Evolutionary conservation across 1,140 invertebrate genomes (phyloP).

Genomic region (Pogonognathellus flavescens): DNA sequence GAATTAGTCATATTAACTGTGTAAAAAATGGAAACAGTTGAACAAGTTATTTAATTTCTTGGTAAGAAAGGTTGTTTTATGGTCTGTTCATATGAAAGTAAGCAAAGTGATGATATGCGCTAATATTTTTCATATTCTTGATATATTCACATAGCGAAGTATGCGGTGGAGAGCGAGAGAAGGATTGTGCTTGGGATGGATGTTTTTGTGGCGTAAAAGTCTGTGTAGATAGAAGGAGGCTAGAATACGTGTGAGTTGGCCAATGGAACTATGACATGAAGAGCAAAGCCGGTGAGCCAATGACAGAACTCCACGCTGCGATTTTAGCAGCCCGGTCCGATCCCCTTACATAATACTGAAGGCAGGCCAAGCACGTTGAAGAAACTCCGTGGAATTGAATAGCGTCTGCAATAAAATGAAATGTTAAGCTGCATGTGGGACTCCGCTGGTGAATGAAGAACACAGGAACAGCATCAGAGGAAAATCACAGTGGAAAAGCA

Average conservation of each 20-base stretch:
- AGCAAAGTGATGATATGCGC: too few relatives aligned
- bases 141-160: too few relatives aligned
- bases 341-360: background rate
- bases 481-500: too few relatives aligned
- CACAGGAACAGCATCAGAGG: too few relatives aligned
- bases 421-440: background rate
- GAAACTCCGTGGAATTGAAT: background rate
- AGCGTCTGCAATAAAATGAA: background rate
- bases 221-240: slow-evolving; percentile 12
- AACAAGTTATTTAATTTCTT: too few relatives aligned
- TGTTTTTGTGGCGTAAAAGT: slow-evolving; percentile 1
- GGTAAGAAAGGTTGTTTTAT: too few relatives aligned
- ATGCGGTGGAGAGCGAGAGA: too few relatives aligned
- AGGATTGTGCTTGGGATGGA: background rate
- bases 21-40: too few relatives aligned
- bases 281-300: slow-evolving; percentile 24
- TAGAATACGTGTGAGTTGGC: slow-evolving; percentile 9
- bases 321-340: slow-evolving; percentile 40
- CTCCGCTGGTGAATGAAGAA: too few relatives aligned
- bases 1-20: too few relatives aligned
- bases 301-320: slow-evolving; percentile 54
- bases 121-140: too few relatives aligned
- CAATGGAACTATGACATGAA: slow-evolving; percentile 44
- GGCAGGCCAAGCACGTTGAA: background rate
- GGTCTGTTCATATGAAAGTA: too few relatives aligned